Evolutionary conservation across 2,888 invertebrate genomes (phyloP), one percentile per base, ranked within the genome.

Genomic region (Cephus pygmeus): DNA sequence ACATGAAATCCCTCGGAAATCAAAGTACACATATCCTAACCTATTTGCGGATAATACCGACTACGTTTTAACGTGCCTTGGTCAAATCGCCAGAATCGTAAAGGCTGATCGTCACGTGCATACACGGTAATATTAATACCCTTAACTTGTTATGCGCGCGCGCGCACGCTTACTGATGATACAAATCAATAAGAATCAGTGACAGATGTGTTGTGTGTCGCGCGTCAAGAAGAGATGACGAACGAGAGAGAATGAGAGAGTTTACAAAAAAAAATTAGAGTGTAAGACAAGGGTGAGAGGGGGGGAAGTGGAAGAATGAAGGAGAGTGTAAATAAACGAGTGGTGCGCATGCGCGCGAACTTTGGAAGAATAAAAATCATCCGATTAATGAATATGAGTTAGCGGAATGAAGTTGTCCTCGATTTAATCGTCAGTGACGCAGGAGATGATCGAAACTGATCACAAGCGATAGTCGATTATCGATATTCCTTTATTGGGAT

Each of bases 11-110:
- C 56, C 56, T 56, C 56, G 23, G 56, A 56, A 56, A 56, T 71
- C 71, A 23, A 71, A 76, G 69, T 80, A 35, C 79, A 83, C 79
- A 83, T 83, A 83, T 83, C 83, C 76, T 83, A 76, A 77, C 76
- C 75, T 73, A 33, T 75, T 34, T 73, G 68, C 69, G 69, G 77
- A 76, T 77, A 79, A 83, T 77, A 79, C 73, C 79, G 79, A 75
- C 76, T 77, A 79, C 75, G 73, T 82, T 78, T 77, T 79, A 75
- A 31, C 83, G 83, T 83, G 83, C 83, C 83, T 84, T 83, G 81
- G 71, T 40, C 69, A 69, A 77, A 80, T 15, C 30, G 34, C 69
- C 35, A 79, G 81, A 78, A 71, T 33, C 71, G 56, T 71, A 78
- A 81, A 83, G 81, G 83, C 83, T 81, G 82, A 83, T 82, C 33